A percentile compares a stretch with the other conserved stretches of the same genome.
Conservation (phyloP, 2,888 invertebrate genomes). For the Ethmia dodecea region DNA sequence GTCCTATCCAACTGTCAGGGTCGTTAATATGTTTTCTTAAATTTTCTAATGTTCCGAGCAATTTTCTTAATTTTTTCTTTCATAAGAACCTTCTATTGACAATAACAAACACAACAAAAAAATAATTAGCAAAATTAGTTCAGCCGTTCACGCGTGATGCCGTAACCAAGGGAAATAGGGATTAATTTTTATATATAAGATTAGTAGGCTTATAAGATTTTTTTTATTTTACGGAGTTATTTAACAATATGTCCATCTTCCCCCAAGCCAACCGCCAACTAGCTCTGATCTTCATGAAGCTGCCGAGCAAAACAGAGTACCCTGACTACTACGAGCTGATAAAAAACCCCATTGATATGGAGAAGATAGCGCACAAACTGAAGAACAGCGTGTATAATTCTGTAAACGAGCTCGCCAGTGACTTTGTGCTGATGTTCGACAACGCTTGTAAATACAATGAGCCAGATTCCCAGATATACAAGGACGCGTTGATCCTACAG, state of each 20-base stretch:
- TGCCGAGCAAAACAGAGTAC: conserved; percentile 95
- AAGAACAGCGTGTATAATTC: conserved; percentile 86
- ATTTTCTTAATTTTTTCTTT: too few relatives aligned
- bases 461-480: conserved; percentile 97
- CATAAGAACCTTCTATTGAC: too few relatives aligned
- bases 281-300: conserved; percentile 95
- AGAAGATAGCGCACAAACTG: conserved; percentile 91
- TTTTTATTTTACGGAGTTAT: background rate
- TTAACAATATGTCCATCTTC: conserved; percentile 15
- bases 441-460: conserved; percentile 99
- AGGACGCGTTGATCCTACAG: conserved; percentile 96
- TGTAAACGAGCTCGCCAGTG: conserved; percentile 91
- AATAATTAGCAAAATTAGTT: too few relatives aligned
- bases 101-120: too few relatives aligned
- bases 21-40: too few relatives aligned
- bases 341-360: conserved; percentile 97
- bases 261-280: conserved; percentile 91
- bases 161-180: too few relatives aligned
- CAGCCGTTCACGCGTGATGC: too few relatives aligned
- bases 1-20: too few relatives aligned
- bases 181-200: too few relatives aligned
- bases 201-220: too few relatives aligned
- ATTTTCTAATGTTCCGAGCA: too few relatives aligned
- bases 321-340: conserved; percentile 99
- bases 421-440: conserved; percentile 95